phyloP scores from a whole-genome alignment of 2,888 invertebrate genomes.

The Unio pictorum region DNA sequence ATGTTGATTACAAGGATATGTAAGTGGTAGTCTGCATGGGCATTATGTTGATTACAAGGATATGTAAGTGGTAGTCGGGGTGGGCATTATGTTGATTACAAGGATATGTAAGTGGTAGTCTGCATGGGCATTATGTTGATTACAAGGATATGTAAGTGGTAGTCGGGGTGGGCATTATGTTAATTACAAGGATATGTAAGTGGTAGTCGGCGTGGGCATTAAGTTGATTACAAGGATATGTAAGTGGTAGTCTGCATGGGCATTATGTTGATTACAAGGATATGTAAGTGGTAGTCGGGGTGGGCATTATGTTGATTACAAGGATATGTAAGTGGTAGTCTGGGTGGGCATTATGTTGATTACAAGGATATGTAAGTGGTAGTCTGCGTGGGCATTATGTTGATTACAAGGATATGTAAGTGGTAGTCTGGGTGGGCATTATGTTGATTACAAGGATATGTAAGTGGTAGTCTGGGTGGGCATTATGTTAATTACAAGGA shows the following conservation, averaged over 20 bases:
- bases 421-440: constrained; percentile 2
- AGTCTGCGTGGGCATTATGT: constrained; percentile 16
- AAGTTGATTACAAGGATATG: constrained; percentile 64
- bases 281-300: constrained; percentile 43
- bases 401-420: constrained; percentile 65
- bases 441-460: constrained; percentile 64
- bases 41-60: constrained; percentile 60
- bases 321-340: constrained; percentile 54
- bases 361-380: constrained; percentile 62
- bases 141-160: constrained; percentile 62
- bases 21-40: constrained; percentile 28
- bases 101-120: constrained; percentile 54
- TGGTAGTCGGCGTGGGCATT: constrained; percentile 1
- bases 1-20: constrained; percentile 64
- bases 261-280: constrained; percentile 60
- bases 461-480: constrained; percentile 29
- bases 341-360: constrained; percentile 39
- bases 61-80: constrained; percentile 43
- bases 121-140: constrained; percentile 39
- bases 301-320: constrained; percentile 52
- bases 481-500: constrained; percentile 60
- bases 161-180: constrained; percentile 15
- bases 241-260: constrained; percentile 27
- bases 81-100: constrained; percentile 52
- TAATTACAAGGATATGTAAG: constrained; percentile 65